These are phyloP conservation scores for Pleuronectes platessa DNA, from an alignment of 2,113 vertebrate species.

Conservation along the genomic window DNA sequence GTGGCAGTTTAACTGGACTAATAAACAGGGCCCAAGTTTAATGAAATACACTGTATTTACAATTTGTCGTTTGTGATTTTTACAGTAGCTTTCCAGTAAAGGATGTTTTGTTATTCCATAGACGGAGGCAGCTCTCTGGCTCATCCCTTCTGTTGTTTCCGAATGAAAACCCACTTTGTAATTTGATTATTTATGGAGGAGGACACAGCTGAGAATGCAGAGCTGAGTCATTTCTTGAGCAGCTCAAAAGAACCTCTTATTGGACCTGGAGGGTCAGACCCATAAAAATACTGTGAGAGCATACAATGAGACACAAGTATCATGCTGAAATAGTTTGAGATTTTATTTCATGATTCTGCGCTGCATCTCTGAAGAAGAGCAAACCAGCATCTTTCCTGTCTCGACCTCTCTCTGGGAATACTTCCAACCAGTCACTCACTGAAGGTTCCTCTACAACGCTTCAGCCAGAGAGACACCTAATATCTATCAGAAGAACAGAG, in stretches of 20 bases:
- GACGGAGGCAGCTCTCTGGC: neutral
- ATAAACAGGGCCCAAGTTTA: constrained; percentile 36
- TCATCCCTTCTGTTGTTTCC: constrained; percentile 26
- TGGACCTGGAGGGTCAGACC: constrained; percentile 66
- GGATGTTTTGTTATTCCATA: constrained; percentile 23
- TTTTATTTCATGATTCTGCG: neutral
- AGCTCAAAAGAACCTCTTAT: constrained; percentile 69
- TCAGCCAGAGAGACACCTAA: constrained; percentile 69
- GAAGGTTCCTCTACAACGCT: constrained; percentile 62
- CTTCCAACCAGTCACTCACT: constrained; percentile 78
- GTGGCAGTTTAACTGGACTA: constrained; percentile 27
- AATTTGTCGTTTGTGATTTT: constrained; percentile 3
- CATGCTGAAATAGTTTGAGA: constrained; percentile 66
- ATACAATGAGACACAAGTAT: constrained; percentile 48
- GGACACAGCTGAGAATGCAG: constrained; percentile 53
- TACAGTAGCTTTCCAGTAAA: too few relatives aligned
- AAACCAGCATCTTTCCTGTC: constrained; percentile 73
- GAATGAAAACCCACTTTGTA: constrained; percentile 60
- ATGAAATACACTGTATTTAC: constrained; percentile 33
- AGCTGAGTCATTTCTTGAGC: constrained; percentile 66
- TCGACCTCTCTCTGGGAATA: constrained; percentile 75
- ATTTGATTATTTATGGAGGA: constrained; percentile 54
- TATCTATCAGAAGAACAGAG: constrained; percentile 78
- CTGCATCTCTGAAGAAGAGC: constrained; percentile 71
- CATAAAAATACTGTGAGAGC: constrained; percentile 44